A percentile compares a stretch with the other conserved stretches of the same genome.
These are phyloP conservation scores for Scolopax rusticola DNA, from an alignment of 2,797 vertebrate genomes.

Conservation along the genomic window DNA sequence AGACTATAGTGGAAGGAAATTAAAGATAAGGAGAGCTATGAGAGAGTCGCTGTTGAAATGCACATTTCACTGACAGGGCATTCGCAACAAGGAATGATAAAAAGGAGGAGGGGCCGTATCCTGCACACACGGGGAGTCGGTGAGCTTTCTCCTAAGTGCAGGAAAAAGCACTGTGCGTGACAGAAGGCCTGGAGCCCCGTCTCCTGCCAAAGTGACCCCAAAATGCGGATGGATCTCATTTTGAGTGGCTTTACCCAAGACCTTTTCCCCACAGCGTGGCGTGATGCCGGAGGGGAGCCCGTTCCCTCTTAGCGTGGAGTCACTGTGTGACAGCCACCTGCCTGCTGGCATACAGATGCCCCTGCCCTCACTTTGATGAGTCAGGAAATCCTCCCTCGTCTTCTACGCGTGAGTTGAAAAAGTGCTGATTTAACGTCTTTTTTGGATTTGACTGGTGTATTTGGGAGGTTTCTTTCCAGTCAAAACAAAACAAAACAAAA, in stretches of 20 bases:
- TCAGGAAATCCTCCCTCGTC: background rate
- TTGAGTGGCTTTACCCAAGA: rapidly evolving
- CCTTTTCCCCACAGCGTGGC: background rate
- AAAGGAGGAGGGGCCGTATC: background rate
- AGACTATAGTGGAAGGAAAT: constrained; percentile 56
- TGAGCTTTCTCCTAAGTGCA: background rate
- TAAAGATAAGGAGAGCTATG: constrained; percentile 63
- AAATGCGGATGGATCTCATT: background rate
- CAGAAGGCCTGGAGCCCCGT: background rate
- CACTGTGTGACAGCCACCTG: background rate
- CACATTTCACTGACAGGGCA: constrained; percentile 13
- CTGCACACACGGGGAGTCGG: background rate
- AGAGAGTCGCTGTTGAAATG: constrained; percentile 25
- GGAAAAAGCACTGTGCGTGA: background rate
- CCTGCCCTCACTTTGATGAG: background rate
- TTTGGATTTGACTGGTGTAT: background rate
- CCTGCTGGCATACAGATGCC: background rate
- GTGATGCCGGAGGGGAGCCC: background rate
- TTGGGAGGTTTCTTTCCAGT: constrained; percentile 45
- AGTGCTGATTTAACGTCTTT: constrained; percentile 31
- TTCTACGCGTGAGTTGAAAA: background rate
- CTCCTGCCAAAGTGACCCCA: background rate
- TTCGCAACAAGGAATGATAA: constrained; percentile 30
- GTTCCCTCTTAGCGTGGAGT: rapidly evolving
- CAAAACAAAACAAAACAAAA: constrained; percentile 57